Conservation (phyloP, 2,888 invertebrate genomes). For the Metallyticus violacea region DNA sequence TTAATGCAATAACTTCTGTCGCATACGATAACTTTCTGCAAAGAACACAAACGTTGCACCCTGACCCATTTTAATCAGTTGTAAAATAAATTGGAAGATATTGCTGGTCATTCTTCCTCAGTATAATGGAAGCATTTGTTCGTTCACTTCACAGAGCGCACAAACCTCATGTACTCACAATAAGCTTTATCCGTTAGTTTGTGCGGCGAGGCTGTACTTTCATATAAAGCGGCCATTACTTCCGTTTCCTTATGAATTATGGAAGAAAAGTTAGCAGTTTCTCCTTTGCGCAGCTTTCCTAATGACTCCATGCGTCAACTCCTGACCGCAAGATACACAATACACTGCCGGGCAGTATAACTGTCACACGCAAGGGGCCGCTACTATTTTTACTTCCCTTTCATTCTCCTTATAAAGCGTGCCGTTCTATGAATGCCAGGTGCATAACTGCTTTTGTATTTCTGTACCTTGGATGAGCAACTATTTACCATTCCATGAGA, state of each 20-base stretch:
- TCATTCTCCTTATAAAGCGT: neutral
- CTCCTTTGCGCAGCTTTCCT: neutral
- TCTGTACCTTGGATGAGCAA: too few species aligned
- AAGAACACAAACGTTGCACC: too few species aligned
- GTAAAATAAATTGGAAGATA: too few species aligned
- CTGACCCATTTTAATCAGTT: too few species aligned
- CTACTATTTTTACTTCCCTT: neutral
- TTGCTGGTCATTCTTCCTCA: too few species aligned
- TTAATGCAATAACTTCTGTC: too few species aligned
- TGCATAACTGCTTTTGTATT: too few species aligned
- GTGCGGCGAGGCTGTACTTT: neutral
- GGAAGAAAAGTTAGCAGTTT: neutral
- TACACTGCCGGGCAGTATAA: neutral
- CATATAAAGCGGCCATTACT: neutral
- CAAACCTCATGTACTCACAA: neutral
- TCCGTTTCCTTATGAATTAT: neutral
- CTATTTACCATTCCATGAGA: too few species aligned
- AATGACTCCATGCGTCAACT: neutral
- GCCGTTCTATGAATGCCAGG: too few species aligned
- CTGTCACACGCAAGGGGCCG: neutral
- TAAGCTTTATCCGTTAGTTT: neutral
- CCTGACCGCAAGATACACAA: neutral
- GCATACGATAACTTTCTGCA: too few species aligned
- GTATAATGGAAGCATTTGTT: too few species aligned
- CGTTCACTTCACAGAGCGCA: too few species aligned